Conservation (phyloP, 2,113 vertebrate species). For the Chelonoidis abingdonii region DNA sequence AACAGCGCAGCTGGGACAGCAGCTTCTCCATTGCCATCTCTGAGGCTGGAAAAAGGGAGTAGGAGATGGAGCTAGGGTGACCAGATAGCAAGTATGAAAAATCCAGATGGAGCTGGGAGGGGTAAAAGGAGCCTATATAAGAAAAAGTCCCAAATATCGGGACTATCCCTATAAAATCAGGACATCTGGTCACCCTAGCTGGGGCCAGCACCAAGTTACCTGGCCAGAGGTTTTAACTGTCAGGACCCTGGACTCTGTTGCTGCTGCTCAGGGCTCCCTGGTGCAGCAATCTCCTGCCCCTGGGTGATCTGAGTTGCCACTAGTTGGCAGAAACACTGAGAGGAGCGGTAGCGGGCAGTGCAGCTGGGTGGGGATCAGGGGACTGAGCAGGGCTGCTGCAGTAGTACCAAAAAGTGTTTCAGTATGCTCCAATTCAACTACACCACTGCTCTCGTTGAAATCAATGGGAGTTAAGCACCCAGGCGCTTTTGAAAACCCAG, state of each 20-base stretch:
- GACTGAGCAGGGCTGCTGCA: not conserved
- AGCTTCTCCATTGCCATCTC: not conserved
- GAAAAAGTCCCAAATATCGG: too few relatives aligned
- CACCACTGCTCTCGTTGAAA: not conserved
- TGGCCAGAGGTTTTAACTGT: too few relatives aligned
- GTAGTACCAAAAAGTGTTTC: not conserved
- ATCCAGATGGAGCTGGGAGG: too few relatives aligned
- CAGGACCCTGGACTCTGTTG: not conserved
- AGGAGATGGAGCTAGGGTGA: too few relatives aligned
- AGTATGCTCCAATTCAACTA: not conserved
- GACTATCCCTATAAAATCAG: too few relatives aligned
- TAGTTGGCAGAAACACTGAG: not conserved
- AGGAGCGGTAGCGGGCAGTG: not conserved
- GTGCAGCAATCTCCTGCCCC: not conserved
- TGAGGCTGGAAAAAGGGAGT: too few relatives aligned
- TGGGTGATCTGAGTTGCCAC: not conserved
- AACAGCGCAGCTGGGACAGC: not conserved
- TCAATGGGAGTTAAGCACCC: not conserved
- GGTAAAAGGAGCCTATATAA: too few relatives aligned
- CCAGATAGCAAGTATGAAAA: too few relatives aligned
- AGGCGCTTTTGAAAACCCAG: not conserved
- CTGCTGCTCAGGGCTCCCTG: not conserved
- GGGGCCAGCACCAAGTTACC: too few relatives aligned
- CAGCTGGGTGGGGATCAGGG: not conserved
- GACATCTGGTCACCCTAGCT: too few relatives aligned